Percentiles rank a stretch among this genome's conserved stretches.
Conservation (phyloP, 2,888 invertebrate genomes). For the Tetheella fluctuosa region DNA sequence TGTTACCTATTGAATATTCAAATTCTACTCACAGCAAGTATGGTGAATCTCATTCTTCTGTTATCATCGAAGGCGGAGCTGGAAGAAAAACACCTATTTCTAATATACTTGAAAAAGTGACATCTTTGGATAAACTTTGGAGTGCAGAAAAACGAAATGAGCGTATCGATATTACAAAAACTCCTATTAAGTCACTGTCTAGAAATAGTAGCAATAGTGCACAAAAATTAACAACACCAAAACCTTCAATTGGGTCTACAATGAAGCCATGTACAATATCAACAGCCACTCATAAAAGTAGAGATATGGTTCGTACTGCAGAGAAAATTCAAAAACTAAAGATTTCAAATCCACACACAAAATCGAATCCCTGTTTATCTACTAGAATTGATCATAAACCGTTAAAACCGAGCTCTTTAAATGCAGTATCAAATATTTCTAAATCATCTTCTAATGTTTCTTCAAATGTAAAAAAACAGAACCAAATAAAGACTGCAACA, state of each 20-base stretch:
- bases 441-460: conserved; percentile 66
- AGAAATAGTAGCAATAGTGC: conserved; percentile 40
- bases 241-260: conserved; percentile 27
- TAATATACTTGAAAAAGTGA: conserved; percentile 78
- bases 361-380: conserved; percentile 63
- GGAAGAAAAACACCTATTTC: conserved; percentile 79
- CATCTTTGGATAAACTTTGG: conserved; percentile 84
- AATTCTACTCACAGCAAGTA: conserved; percentile 57
- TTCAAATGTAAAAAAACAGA: conserved; percentile 51
- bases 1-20: conserved; percentile 73
- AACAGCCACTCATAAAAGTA: conserved; percentile 65
- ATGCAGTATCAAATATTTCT: conserved; percentile 53
- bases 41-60: conserved; percentile 54
- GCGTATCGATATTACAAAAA: conserved; percentile 68
- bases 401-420: conserved; percentile 46
- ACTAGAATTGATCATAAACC: conserved; percentile 49
- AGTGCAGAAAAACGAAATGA: conserved; percentile 78
- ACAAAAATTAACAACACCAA: conserved; percentile 36
- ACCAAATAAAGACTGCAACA: conserved; percentile 66
- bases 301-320: conserved; percentile 78
- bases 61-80: conserved; percentile 76
- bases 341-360: conserved; percentile 57
- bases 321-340: conserved; percentile 75
- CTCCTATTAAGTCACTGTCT: conserved; percentile 49
- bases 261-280: conserved; percentile 40